Evolutionary conservation across 2,113 vertebrate species (phyloP), one percentile per base, ranked within the genome.

Genomic region (Cynocephalus volans): DNA sequence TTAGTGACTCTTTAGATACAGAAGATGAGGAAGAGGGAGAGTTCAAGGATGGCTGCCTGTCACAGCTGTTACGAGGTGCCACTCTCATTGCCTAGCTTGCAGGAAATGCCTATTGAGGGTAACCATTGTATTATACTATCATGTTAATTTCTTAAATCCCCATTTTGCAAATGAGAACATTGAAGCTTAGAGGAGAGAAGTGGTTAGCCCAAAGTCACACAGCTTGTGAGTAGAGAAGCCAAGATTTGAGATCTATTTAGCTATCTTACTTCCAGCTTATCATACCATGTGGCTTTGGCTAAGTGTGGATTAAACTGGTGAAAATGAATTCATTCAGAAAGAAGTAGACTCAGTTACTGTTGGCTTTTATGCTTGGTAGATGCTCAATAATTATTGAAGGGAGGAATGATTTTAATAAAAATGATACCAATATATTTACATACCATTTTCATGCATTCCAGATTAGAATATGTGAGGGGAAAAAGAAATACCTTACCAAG

Each of bases 391-490:
- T 92, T 92, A 41, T 23, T 58, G 36, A 95, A 83, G 24, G 54
- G 79, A 87, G 52, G 65, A 70, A 50, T 62, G 36, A 58, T 81
- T 92, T 75, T 73, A 64, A 65, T 97, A 83, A 72, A 97, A 93
- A 85, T 45, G 48, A 83, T 50, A 60, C 72, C 56, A 81, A 21
- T 62, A 62, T 79, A 81, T 83, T 93, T 88, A 52, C 85, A 70
- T 97, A 56, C 85, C 36, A 92, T 90, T 95, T 96, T 45, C 67
- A 62, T 81, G 50, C 24, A 54, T 87, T 90, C 50, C 36, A 82
- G 54, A 77, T 24, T 70, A 12, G 54, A 56, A 79, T 72, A 8
- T 33, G 60, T 67, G 6, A 84, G 87, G 64, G 73, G 60, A 24
- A 76, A 73, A 60, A 79, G 48, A 91, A 95, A 62, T 45, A 65